A percentile compares a stretch with the other conserved stretches of the same genome.
These are phyloP conservation scores for Drosophila seguyi DNA, from an alignment of 1,140 invertebrate genomes.

Conservation along the genomic window DNA sequence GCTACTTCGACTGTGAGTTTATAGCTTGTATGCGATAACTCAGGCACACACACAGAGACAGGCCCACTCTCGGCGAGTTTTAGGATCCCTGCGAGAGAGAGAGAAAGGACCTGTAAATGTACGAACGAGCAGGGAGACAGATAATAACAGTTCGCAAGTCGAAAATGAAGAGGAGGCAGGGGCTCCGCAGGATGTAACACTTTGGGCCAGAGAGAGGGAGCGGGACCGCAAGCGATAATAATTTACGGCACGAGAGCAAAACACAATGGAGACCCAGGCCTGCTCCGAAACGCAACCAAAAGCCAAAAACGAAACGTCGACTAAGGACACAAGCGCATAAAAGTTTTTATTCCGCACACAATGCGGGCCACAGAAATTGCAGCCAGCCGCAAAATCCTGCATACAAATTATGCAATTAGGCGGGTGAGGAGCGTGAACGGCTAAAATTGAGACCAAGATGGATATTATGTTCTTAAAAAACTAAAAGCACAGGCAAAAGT, in stretches of 20 bases:
- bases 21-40: constrained; percentile 79
- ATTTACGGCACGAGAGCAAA: constrained; percentile 67
- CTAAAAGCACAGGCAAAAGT: constrained; percentile 45
- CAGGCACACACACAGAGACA: constrained; percentile 32
- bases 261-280: constrained; percentile 61
- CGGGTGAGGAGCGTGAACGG: constrained; percentile 18
- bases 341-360: constrained; percentile 55
- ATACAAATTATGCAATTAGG: constrained; percentile 85
- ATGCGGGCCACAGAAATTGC: constrained; percentile 46
- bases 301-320: constrained; percentile 39
- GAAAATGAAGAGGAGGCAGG: constrained; percentile 43
- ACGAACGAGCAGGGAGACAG: constrained; percentile 57
- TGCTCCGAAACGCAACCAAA: constrained; percentile 35
- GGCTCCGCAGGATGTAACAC: constrained; percentile 35
- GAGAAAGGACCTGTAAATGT: constrained; percentile 31
- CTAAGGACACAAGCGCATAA: constrained; percentile 42
- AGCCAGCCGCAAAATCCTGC: constrained; percentile 51
- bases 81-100: constrained; percentile 16
- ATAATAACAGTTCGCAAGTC: constrained; percentile 79
- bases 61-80: constrained; percentile 8
- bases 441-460: constrained; percentile 33
- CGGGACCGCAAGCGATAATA: constrained; percentile 62
- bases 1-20: constrained; percentile 75
- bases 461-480: constrained; percentile 59
- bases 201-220: constrained; percentile 6